These are phyloP conservation scores for Coilia nasus DNA, from an alignment of 2,797 vertebrate genomes.

Conservation along the genomic window DNA sequence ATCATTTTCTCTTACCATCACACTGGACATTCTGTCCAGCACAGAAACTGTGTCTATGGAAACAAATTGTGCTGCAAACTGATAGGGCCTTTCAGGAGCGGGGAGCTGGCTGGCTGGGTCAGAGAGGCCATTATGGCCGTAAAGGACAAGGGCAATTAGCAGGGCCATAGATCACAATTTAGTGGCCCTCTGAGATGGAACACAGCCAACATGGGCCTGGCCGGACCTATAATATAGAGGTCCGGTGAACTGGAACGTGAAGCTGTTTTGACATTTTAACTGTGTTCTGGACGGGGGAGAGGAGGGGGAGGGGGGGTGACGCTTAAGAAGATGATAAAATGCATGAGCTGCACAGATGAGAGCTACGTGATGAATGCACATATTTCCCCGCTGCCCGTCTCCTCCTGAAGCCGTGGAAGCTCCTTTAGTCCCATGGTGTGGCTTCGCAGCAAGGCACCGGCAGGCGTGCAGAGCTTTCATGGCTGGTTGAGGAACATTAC, in stretches of 20 bases:
- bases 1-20: conserved; percentile 44
- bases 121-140: conserved; percentile 57
- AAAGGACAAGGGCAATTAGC: conserved; percentile 70
- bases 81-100: conserved; percentile 62
- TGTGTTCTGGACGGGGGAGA: conserved; percentile 24
- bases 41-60: conserved; percentile 42
- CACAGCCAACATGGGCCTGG: conserved; percentile 57
- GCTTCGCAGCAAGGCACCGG: not conserved
- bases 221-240: conserved; percentile 55
- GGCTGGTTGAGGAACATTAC: conserved; percentile 13
- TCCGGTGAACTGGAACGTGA: conserved; percentile 46
- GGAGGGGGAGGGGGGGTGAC: not conserved
- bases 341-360: not conserved
- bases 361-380: not conserved
- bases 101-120: conserved; percentile 57
- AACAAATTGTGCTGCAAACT: conserved; percentile 25
- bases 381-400: not conserved
- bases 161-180: conserved; percentile 70
- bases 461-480: not conserved
- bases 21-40: not conserved
- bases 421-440: not conserved
- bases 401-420: not conserved
- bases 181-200: conserved; percentile 61
- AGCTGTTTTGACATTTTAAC: conserved; percentile 26
- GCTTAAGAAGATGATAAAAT: conserved; percentile 13